Evolutionary conservation across 2,888 invertebrate genomes (phyloP), one percentile per base, ranked within the genome.

Genomic region (Orthosia incerta): DNA sequence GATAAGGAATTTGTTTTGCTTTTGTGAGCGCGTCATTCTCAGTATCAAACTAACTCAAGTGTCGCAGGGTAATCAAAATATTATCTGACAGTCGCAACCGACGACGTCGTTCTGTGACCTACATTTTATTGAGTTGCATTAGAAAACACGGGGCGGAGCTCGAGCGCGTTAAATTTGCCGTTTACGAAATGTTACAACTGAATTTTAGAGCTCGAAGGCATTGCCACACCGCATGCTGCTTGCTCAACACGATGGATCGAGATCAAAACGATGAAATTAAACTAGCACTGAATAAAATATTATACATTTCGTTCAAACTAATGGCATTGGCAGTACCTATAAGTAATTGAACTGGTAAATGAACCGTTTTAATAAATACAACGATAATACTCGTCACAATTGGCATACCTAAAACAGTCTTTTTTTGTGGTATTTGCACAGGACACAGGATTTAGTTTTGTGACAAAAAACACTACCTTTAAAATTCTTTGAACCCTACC

Each of bases 101-200:
- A 82, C 90, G 89, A 86, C 89, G 89, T 91, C 90, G 91, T 90
- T 91, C 90, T 87, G 91, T 93, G 95, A 94, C 95, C 96, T 88
- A 95, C 93, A 95, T 96, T 93, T 91, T 90, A 90, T 90, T 90
- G 90, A 93, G 93, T 95, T 95, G 94, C 95, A 94, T 93, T 95
- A 94, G 93, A 95, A 94, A 95, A 94, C 91, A 93, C 92, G 92
- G 93, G 93, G 94, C 94, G 93, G 93, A 91, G 91, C 93, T 91
- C 93, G 91, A 92, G 93, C 93, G 94, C 93, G 93, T 94, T 94
- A 93, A 94, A 94, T 95, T 95, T 93, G 93, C 93, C 92, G 95
- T 95, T 96, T 95, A 95, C 96, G 94, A 96, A 96, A 95, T 93
- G 93, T 93, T 94, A 94, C 93, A 93, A 94, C 93, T 94, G 92